phyloP scores from a whole-genome alignment of 2,797 vertebrate genomes.

The Arrhamphus sclerolepis region DNA sequence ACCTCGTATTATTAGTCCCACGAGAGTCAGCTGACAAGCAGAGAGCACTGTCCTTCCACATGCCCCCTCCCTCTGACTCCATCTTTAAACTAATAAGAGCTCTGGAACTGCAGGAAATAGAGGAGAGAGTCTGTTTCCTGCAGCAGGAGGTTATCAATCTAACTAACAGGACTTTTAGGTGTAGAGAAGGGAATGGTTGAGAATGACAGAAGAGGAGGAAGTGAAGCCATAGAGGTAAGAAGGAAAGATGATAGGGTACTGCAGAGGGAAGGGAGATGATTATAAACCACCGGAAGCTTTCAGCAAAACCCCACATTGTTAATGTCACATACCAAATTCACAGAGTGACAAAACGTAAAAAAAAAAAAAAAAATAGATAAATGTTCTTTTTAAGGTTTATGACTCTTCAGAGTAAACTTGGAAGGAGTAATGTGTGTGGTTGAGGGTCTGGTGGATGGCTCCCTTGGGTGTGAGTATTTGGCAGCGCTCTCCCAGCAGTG shows the following conservation, averaged over 20 bases:
- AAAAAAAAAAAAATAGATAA: not conserved
- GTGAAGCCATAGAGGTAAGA: constrained; percentile 30
- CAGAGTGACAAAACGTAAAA: constrained; percentile 16
- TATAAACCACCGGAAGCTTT: constrained; percentile 17
- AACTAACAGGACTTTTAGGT: constrained; percentile 37
- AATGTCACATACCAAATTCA: not conserved
- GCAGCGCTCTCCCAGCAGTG: constrained; percentile 34
- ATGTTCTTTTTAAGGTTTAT: constrained; percentile 26
- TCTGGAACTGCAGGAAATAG: constrained; percentile 51
- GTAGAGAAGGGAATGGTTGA: constrained; percentile 10
- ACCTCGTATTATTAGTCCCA: constrained; percentile 41
- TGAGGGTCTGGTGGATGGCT: constrained; percentile 31
- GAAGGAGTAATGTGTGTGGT: constrained; percentile 23
- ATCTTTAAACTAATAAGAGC: constrained; percentile 59
- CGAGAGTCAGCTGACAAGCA: constrained; percentile 48
- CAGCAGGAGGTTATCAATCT: constrained; percentile 68
- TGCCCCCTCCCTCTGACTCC: constrained; percentile 15
- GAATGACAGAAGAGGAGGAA: constrained; percentile 10
- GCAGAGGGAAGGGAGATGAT: constrained; percentile 9
- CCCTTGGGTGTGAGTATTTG: constrained; percentile 46
- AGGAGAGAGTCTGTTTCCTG: constrained; percentile 59
- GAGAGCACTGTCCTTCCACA: constrained; percentile 14
- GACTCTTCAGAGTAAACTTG: constrained; percentile 35
- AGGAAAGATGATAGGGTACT: constrained; percentile 4
- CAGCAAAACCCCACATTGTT: constrained; percentile 14